Base-by-base conservation (phyloP, 2,113 vertebrate genomes). In the Natator depressus region DNA sequence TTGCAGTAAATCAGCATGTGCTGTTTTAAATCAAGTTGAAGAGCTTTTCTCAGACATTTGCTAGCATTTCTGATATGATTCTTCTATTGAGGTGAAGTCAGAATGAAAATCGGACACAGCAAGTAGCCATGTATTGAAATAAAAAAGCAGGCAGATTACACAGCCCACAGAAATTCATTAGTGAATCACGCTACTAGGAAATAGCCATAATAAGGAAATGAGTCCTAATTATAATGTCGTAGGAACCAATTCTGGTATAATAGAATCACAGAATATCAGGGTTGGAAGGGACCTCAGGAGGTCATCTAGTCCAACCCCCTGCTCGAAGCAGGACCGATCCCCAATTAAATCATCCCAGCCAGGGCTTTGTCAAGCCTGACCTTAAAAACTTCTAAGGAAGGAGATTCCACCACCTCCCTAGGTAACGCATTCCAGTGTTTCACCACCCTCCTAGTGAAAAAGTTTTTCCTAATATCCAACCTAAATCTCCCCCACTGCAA, bases 21-120 rank as follows among this genome's bases (percentile, higher is more conserved):
- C 35, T 81, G 38, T 1, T 53, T 89, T 90, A 84, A 94, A 97
- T 46, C 93, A 80, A 87, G n/a, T 79, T 27, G 7, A 59, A 84
- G 65, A 35, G 65, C 35, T 69, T n/a, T 69, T n/a, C 65, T 69
- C 65, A 69, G 88, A 42, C 10, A 38, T 93, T 91, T 87, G 24
- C 95, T 65, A 83, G 69, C 57, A 83, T 90, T 93, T 89, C 87
- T 89, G 76, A 93, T 94, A 46, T 54, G 57, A 89, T 90, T 94
- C 93, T 75, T 81, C 50, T 89, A 54, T 69, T 80, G 82, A 85
- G 78, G 65, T 87, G 80, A 47, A 95, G n/a, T 85, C 82, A 47
- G 59, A 65, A 1, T 59, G 90, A 51, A 88, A 87, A 53, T 19
- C n/a, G 14, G 35, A 69, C 65, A n/a, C 65, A 20, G 65, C 7